Evolutionary conservation across 2,888 invertebrate species (phyloP).

Genomic region (Cephalotes varians): DNA sequence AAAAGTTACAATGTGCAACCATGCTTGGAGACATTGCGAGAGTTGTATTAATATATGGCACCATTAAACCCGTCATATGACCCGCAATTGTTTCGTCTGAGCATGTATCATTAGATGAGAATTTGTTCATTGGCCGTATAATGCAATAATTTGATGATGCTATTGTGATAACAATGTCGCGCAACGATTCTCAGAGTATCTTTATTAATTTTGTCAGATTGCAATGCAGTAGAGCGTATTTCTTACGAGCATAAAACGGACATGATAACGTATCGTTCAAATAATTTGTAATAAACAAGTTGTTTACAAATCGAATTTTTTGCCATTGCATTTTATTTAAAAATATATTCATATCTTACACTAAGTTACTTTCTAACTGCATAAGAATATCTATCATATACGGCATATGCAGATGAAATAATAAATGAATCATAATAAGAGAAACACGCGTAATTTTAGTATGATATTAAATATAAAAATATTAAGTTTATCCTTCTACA

Average conservation of each 20-base stretch:
- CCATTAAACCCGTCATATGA: slow-evolving; percentile 43
- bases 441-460: too few relatives aligned
- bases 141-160: slow-evolving; percentile 32
- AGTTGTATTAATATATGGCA: slow-evolving; percentile 47
- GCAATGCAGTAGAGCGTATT: background rate
- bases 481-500: background rate
- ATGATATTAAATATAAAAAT: background rate
- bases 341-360: background rate
- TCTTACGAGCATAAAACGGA: background rate
- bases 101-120: slow-evolving; percentile 32
- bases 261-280: background rate
- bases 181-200: slow-evolving; percentile 22
- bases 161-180: slow-evolving; percentile 9
- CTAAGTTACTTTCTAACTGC: background rate
- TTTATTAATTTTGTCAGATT: slow-evolving; percentile 11
- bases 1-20: slow-evolving; percentile 47
- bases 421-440: too few relatives aligned
- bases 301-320: background rate
- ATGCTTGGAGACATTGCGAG: background rate
- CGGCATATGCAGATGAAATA: too few relatives aligned
- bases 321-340: background rate
- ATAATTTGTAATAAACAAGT: background rate
- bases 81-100: slow-evolving; percentile 44
- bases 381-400: too few relatives aligned
- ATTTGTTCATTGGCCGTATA: slow-evolving; percentile 27